Base-by-base conservation (phyloP, 2,797 vertebrate species). In the Thripadectes ignobilis region DNA sequence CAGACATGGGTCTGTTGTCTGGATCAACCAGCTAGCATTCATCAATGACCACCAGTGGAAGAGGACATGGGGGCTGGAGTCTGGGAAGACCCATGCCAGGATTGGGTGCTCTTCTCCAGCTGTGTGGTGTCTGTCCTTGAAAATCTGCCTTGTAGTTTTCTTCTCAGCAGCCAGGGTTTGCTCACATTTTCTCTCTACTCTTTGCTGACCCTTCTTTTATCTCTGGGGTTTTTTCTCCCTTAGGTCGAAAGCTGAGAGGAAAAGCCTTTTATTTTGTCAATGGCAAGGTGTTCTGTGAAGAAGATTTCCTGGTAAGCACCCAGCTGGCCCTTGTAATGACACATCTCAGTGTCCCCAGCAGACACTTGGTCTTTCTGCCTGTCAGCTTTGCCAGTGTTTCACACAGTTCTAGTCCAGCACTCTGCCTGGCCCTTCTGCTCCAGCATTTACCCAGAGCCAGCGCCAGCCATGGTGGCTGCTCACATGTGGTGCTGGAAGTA, bases 211-310 rank as follows among this genome's bases (percentile, higher is more conserved):
- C 77, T 62, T 73, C n/a, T 71, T 26, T 73, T 69, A 20, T 43
- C 5, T 85, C 43, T 46, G 2, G 84, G 61, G 32, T 73, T 61
- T 93, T 92, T 93, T 16, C 10, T 45, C 43, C 18, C 88, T 87
- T 96, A 99, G 99, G 99, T 98, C 98, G 99, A 93, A 97, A 98
- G 96, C 98, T 99, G 91, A 98, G 99, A 96, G 99, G 99, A 84
- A 99, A 99, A 96, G 99, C 99, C n/a, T 99, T 99, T 97, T 99
- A 99, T 97, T 99, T 98, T 78, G 99, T 99, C 49, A 99, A 98
- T 10, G 99, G 99, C 71, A 99, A 99, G 95, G 99, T 99, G 84
- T 99, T 99, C 97, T 99, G 99, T 92, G 99, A 99, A 97, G 99
- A 99, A 96, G 99, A 99, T 97, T 99, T 99, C 96, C 98, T 99